Evolutionary conservation across 1,140 invertebrate genomes (phyloP).

Genomic region (Heterodera schachtii): DNA sequence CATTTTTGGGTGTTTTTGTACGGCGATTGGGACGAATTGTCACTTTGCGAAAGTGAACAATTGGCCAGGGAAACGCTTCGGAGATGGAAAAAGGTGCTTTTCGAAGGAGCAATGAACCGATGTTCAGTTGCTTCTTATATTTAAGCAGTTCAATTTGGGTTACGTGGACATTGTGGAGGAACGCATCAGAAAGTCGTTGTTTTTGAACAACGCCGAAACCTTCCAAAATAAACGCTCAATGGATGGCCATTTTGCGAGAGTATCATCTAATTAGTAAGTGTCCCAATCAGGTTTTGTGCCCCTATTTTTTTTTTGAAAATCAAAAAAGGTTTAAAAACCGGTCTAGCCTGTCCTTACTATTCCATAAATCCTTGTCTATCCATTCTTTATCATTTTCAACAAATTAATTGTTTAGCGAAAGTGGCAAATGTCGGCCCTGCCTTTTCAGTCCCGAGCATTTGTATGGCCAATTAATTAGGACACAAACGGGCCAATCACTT

Average conservation of each 20-base stretch:
- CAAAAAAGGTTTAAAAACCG: neutral
- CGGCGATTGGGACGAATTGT: constrained; percentile 17
- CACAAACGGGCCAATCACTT: constrained; percentile 8
- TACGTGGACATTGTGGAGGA: constrained; percentile 26
- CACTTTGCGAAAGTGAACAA: neutral
- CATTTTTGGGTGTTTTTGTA: constrained; percentile 7
- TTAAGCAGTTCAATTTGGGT: constrained; percentile 15
- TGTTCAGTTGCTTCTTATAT: neutral
- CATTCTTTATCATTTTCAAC: no score
- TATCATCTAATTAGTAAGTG: constrained; percentile 11
- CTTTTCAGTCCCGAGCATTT: constrained; percentile 17
- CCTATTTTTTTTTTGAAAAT: neutral
- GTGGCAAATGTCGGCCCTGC: neutral
- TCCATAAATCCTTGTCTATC: no score
- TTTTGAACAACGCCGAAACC: constrained; percentile 4
- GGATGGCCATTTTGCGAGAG: constrained; percentile 23
- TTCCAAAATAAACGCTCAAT: constrained; percentile 18
- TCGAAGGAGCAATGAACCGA: neutral
- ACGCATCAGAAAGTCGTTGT: constrained; percentile 4
- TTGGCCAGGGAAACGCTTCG: neutral
- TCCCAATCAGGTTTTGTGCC: neutral
- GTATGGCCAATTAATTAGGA: constrained; percentile 19
- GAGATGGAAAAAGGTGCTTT: constrained; percentile 3
- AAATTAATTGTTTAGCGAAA: neutral
- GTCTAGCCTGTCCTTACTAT: no score